phyloP scores from a whole-genome alignment of 1,140 invertebrate genomes.

The Monochamus saltuarius region DNA sequence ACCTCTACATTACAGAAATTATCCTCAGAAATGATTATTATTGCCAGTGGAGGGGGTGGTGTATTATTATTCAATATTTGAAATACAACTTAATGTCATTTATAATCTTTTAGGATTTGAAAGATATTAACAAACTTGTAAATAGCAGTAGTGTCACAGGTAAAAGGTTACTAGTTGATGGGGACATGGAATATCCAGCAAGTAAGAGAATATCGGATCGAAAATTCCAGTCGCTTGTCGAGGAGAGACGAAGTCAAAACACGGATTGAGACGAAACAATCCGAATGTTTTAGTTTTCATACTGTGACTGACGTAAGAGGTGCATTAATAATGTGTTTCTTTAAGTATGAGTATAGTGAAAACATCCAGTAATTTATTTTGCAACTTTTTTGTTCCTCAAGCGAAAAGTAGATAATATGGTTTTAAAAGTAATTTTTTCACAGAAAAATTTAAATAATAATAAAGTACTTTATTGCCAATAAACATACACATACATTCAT shows the following conservation, averaged over 20 bases:
- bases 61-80: too few species aligned
- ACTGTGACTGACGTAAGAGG: too few species aligned
- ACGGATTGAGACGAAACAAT: background rate
- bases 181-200: constrained; percentile 23
- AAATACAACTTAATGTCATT: background rate
- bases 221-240: constrained; percentile 46
- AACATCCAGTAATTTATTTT: too few species aligned
- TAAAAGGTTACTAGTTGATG: constrained; percentile 43
- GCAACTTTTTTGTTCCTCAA: too few species aligned
- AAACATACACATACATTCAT: too few species aligned
- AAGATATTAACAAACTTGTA: constrained; percentile 49
- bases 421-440: too few species aligned
- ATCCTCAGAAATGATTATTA: background rate
- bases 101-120: constrained; percentile 43
- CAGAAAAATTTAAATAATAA: too few species aligned
- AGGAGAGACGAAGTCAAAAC: constrained; percentile 44
- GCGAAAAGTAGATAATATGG: too few species aligned
- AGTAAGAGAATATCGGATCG: constrained; percentile 40
- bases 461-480: too few species aligned
- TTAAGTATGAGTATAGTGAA: too few species aligned
- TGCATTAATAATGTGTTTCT: too few species aligned
- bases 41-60: background rate
- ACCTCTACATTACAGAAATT: background rate
- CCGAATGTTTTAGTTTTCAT: too few species aligned
- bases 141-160: constrained; percentile 38